Evolutionary conservation across 1,140 invertebrate species (phyloP).

Genomic region (Solen grandis): DNA sequence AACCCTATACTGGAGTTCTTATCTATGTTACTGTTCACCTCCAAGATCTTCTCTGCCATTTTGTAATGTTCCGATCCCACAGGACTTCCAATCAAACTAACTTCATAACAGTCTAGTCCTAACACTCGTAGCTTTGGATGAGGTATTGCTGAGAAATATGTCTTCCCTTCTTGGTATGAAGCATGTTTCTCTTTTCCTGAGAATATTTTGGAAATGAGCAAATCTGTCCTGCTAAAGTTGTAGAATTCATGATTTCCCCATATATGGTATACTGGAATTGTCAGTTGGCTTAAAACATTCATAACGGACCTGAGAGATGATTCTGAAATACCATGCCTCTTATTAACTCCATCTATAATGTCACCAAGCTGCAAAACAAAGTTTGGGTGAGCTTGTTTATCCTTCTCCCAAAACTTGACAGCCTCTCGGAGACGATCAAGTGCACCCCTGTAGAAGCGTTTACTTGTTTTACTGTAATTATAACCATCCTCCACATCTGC

Average conservation of each 20-base stretch:
- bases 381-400: conserved; percentile 53
- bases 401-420: conserved; percentile 71
- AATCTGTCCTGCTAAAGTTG: conserved; percentile 74
- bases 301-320: conserved; percentile 57
- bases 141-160: conserved; percentile 76
- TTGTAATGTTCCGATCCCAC: conserved; percentile 41
- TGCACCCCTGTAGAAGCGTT: conserved; percentile 77
- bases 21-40: conserved; percentile 73
- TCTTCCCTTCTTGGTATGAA: conserved; percentile 23
- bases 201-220: conserved; percentile 61
- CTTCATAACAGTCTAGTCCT: conserved; percentile 78
- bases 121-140: conserved; percentile 71
- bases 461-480: conserved; percentile 69
- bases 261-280: conserved; percentile 76
- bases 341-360: conserved; percentile 78
- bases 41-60: conserved; percentile 55
- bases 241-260: conserved; percentile 81
- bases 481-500: conserved; percentile 77
- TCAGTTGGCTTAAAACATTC: conserved; percentile 52
- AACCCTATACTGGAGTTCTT: conserved; percentile 72
- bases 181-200: conserved; percentile 35
- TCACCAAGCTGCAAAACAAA: conserved; percentile 81
- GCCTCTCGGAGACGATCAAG: conserved; percentile 73
- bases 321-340: conserved; percentile 44
- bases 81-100: conserved; percentile 73